Percentiles rank a stretch among this genome's conserved stretches.
These are phyloP conservation scores for Tanytarsus gracilentus DNA, from an alignment of 2,888 invertebrate genomes.

Conservation along the genomic window DNA sequence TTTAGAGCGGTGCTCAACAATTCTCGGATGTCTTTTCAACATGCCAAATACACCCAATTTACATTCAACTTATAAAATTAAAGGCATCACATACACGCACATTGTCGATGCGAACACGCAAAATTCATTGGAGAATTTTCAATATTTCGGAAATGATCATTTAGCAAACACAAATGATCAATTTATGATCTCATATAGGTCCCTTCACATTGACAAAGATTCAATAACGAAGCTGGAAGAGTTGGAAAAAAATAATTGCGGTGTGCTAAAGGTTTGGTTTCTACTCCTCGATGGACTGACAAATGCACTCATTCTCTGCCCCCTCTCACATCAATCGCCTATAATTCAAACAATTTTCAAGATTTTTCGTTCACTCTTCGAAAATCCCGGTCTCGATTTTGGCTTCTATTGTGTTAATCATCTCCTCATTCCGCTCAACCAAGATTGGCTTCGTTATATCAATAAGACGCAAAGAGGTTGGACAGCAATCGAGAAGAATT, in stretches of 20 bases:
- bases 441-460: conserved; percentile 80
- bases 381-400: conserved; percentile 78
- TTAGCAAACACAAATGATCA: conserved; percentile 54
- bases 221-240: conserved; percentile 44
- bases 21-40: conserved; percentile 83
- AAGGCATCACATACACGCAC: conserved; percentile 65
- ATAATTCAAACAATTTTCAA: conserved; percentile 82
- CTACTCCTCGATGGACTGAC: conserved; percentile 79
- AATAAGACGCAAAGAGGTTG: conserved; percentile 61
- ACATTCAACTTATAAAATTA: conserved; percentile 76
- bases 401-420: conserved; percentile 89
- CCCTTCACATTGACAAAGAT: conserved; percentile 44
- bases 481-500: conserved; percentile 75
- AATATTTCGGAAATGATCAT: conserved; percentile 56
- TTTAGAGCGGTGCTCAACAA: conserved; percentile 75
- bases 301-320: conserved; percentile 70
- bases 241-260: conserved; percentile 64
- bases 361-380: conserved; percentile 54
- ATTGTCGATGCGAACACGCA: conserved; percentile 80
- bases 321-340: conserved; percentile 79
- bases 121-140: conserved; percentile 56
- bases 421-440: conserved; percentile 81
- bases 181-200: conserved; percentile 47
- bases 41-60: conserved; percentile 93
- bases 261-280: conserved; percentile 83